Evolutionary conservation across 1,140 invertebrate species (phyloP).

Genomic region (Dendrolimus punctatus): DNA sequence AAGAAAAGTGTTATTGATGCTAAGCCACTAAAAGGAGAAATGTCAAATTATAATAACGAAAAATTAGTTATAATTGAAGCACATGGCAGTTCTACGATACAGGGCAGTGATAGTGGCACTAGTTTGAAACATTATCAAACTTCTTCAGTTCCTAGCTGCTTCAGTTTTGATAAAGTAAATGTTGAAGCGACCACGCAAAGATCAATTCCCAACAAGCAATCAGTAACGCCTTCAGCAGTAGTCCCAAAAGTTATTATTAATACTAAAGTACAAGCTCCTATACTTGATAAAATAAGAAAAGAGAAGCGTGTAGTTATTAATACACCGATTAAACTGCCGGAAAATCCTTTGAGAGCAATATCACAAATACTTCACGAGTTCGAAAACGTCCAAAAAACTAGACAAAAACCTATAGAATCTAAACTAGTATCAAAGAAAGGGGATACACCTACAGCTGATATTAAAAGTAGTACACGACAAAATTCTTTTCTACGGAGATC

Average conservation of each 20-base stretch:
- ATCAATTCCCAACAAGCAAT: conserved; percentile 14
- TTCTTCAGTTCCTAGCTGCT: conserved; percentile 38
- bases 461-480: conserved; percentile 20
- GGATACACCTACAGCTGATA: conserved; percentile 15
- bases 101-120: conserved; percentile 41
- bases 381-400: conserved; percentile 45
- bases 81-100: conserved; percentile 15
- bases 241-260: conserved; percentile 47
- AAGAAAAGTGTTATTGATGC: conserved; percentile 17
- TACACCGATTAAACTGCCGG: conserved; percentile 17
- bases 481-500: conserved; percentile 16
- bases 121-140: conserved; percentile 43
- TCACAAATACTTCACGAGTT: conserved; percentile 54
- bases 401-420: conserved; percentile 24
- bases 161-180: conserved; percentile 34
- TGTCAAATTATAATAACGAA: conserved; percentile 4
- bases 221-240: conserved; percentile 12
- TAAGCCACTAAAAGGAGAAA: conserved; percentile 10
- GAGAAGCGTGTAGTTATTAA: conserved; percentile 20
- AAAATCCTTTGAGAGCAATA: conserved; percentile 57
- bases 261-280: conserved; percentile 30
- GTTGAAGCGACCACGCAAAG: conserved; percentile 1
- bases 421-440: conserved; percentile 27
- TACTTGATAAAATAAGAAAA: conserved; percentile 26
- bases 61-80: conserved; percentile 8